phyloP scores from a whole-genome alignment of 2,888 invertebrate species.

The Caenorhabditis macrosperma region DNA sequence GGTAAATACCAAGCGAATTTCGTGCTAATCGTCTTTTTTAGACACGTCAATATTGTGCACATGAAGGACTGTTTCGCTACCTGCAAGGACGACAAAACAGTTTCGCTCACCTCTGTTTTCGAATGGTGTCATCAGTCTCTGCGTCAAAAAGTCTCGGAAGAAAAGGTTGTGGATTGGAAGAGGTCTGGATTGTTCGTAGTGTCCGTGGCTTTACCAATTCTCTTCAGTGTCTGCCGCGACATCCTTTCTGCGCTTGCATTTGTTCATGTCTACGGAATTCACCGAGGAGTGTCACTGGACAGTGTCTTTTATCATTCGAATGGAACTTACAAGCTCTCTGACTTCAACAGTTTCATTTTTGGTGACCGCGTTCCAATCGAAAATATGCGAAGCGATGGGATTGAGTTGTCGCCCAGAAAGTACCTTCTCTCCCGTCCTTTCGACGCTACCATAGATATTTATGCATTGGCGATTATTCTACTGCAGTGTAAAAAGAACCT shows the following conservation, averaged over 20 bases:
- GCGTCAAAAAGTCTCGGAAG: background rate
- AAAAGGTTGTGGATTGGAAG: background rate
- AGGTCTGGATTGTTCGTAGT: background rate
- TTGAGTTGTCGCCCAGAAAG: constrained; percentile 9
- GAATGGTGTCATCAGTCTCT: background rate
- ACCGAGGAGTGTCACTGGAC: constrained; percentile 2
- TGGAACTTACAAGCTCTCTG: background rate
- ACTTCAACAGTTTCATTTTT: constrained; percentile 4
- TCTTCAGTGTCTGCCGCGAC: constrained; percentile 7
- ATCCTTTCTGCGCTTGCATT: background rate
- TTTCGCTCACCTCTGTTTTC: too few relatives aligned
- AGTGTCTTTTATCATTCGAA: background rate
- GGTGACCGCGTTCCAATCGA: background rate
- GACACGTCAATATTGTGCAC: background rate
- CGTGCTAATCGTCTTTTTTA: too few relatives aligned
- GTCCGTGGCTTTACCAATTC: background rate
- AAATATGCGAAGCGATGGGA: background rate
- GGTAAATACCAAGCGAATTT: too few relatives aligned
- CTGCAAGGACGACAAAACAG: background rate
- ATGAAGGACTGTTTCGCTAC: background rate
- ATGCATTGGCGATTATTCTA: constrained; percentile 3
- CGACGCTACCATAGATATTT: background rate
- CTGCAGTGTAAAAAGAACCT: background rate
- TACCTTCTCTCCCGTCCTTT: background rate
- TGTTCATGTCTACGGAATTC: constrained; percentile 6